Evolutionary conservation across 2,888 invertebrate species (phyloP).

Genomic region (Spatulosminthurus flaviceps): DNA sequence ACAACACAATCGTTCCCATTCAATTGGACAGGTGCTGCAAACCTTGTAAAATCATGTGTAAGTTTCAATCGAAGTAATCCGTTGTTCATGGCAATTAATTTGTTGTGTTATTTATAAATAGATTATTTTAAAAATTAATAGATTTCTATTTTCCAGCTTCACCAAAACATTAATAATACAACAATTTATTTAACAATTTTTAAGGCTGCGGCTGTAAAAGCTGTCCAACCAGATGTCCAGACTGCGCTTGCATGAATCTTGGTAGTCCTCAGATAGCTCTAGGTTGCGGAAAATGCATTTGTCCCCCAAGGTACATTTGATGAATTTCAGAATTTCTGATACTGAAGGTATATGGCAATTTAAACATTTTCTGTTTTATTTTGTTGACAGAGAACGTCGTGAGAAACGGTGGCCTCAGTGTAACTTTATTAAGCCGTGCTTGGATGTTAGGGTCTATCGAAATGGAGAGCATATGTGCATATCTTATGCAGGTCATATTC

Average conservation of each 20-base stretch:
- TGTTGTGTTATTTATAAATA: not conserved
- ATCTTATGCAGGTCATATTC: slow-evolving; percentile 54
- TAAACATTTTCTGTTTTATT: too few relatives aligned
- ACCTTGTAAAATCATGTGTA: slow-evolving; percentile 46
- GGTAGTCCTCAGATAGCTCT: slow-evolving; percentile 44
- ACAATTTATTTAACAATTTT: not conserved
- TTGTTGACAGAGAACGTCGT: slow-evolving; percentile 53
- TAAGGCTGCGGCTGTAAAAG: slow-evolving; percentile 35
- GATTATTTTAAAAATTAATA: not conserved
- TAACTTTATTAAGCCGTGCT: slow-evolving; percentile 61
- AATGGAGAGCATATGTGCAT: slow-evolving; percentile 56
- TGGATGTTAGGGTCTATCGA: slow-evolving; percentile 52
- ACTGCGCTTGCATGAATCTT: slow-evolving; percentile 46
- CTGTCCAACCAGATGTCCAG: slow-evolving; percentile 45
- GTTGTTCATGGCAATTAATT: not conserved
- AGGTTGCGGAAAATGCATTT: slow-evolving; percentile 41
- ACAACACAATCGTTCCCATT: slow-evolving; percentile 40
- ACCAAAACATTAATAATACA: not conserved
- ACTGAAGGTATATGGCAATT: not conserved
- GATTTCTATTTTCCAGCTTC: not conserved
- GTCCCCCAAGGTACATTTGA: slow-evolving; percentile 39
- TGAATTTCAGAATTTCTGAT: not conserved
- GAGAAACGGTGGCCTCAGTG: slow-evolving; percentile 53
- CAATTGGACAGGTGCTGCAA: slow-evolving; percentile 46
- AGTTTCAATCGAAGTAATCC: slow-evolving; percentile 13